These are phyloP conservation scores for Macquaria ambigua DNA, from an alignment of 2,113 vertebrate species.

Conservation along the genomic window DNA sequence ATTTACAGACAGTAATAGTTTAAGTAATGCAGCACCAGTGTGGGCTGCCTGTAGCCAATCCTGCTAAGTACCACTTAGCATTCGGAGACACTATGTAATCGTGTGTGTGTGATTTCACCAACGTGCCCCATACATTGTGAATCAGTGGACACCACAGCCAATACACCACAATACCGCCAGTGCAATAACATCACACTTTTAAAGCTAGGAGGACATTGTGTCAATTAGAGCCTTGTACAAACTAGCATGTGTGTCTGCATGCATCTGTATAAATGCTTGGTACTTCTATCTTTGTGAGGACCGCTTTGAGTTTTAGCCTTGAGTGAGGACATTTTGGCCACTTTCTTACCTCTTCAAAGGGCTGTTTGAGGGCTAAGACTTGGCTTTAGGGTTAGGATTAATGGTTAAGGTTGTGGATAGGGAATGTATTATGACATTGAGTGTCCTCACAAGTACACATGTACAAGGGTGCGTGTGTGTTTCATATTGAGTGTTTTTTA, in stretches of 20 bases:
- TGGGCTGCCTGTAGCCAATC: slow-evolving; percentile 38
- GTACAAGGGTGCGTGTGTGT: neutral
- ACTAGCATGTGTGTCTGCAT: neutral
- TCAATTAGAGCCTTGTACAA: neutral
- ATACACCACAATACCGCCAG: neutral
- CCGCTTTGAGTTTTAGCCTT: neutral
- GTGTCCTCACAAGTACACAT: neutral
- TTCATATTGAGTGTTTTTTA: neutral
- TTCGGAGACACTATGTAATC: slow-evolving; percentile 46
- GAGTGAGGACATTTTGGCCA: neutral
- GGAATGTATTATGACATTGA: neutral
- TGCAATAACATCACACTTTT: neutral
- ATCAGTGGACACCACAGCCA: neutral
- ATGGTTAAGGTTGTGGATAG: too few species aligned
- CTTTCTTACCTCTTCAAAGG: neutral
- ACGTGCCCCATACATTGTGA: neutral
- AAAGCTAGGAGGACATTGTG: neutral
- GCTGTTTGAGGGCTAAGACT: neutral
- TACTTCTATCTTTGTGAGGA: neutral
- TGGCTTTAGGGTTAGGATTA: neutral
- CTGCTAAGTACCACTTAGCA: slow-evolving; percentile 50
- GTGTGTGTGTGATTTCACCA: neutral
- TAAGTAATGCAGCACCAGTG: slow-evolving; percentile 29
- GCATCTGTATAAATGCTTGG: neutral
- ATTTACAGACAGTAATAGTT: slow-evolving; percentile 54